Percentiles rank a stretch among this genome's conserved stretches.
Evolutionary conservation across 1,140 invertebrate species (phyloP).

Genomic region (Metaphire vulgaris): DNA sequence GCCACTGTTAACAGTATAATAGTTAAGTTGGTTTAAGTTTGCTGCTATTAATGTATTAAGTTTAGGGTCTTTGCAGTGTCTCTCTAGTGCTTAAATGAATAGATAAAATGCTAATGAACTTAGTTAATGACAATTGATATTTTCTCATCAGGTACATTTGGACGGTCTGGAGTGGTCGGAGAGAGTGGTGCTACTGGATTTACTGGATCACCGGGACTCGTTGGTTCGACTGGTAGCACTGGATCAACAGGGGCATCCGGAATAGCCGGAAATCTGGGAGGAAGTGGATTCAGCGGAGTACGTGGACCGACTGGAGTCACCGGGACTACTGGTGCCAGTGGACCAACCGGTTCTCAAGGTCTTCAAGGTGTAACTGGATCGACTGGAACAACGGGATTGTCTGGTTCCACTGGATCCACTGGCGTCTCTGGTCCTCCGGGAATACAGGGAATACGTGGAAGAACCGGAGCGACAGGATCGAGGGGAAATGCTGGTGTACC

Average conservation of each 20-base stretch:
- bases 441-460: background rate
- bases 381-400: constrained; percentile 2
- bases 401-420: background rate
- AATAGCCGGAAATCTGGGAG: constrained; percentile 5
- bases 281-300: constrained; percentile 4
- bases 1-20: too few species aligned
- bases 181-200: background rate
- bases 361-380: constrained; percentile 10
- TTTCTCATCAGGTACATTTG: too few species aligned
- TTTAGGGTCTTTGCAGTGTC: too few species aligned
- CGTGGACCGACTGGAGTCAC: constrained; percentile 22
- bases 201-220: constrained; percentile 13
- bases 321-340: constrained; percentile 6
- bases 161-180: constrained; percentile 1
- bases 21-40: too few species aligned
- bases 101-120: too few species aligned
- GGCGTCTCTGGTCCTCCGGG: constrained; percentile 9
- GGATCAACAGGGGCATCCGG: constrained; percentile 20
- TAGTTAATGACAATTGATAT: too few species aligned
- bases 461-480: background rate
- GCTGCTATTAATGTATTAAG: too few species aligned
- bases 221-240: constrained; percentile 19
- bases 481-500: background rate
- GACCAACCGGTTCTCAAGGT: constrained; percentile 20
- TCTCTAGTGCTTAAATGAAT: too few species aligned